phyloP scores from a whole-genome alignment of 35 echinoderm and acorn worm genomes.

The Holothuria glaberrima region DNA sequence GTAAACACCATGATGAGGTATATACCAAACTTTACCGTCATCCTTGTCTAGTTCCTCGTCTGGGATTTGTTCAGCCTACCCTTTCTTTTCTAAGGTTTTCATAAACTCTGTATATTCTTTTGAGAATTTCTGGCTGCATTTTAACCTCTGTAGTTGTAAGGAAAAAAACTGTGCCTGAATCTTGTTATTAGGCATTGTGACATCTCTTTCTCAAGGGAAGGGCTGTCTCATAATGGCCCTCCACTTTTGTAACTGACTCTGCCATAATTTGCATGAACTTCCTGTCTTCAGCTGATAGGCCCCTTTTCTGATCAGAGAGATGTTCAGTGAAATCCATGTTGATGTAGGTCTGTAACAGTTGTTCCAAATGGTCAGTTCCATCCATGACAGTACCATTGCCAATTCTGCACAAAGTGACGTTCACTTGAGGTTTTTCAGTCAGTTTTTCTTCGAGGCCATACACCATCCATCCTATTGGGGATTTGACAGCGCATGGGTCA shows the following conservation, averaged over 20 bases:
- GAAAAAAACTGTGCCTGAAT: conserved; percentile 10
- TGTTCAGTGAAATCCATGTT: conserved; percentile 30
- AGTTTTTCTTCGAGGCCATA: background rate
- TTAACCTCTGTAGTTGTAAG: background rate
- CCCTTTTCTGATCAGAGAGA: background rate
- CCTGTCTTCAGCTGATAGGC: conserved; percentile 63
- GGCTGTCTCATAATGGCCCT: conserved; percentile 70
- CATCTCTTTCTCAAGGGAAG: conserved; percentile 61
- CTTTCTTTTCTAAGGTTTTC: conserved; percentile 44
- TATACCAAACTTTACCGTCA: conserved; percentile 74
- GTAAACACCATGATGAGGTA: conserved; percentile 74
- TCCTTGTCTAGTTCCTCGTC: background rate
- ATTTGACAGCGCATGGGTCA: conserved; percentile 35
- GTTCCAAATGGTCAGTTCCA: conserved; percentile 6
- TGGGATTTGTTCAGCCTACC: conserved; percentile 53
- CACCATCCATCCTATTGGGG: conserved; percentile 55
- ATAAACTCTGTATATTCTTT: conserved; percentile 56
- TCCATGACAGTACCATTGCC: background rate
- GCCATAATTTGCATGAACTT: conserved; percentile 63
- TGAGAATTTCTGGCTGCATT: conserved; percentile 2
- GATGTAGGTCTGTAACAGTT: conserved; percentile 1
- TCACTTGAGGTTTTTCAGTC: background rate
- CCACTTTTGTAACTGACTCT: conserved; percentile 50
- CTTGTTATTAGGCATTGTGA: conserved; percentile 58
- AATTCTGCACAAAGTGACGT: background rate